A percentile compares a stretch with the other conserved stretches of the same genome.
Conservation (phyloP, 1,140 invertebrate genomes). For the Heliconius eleuchia region DNA sequence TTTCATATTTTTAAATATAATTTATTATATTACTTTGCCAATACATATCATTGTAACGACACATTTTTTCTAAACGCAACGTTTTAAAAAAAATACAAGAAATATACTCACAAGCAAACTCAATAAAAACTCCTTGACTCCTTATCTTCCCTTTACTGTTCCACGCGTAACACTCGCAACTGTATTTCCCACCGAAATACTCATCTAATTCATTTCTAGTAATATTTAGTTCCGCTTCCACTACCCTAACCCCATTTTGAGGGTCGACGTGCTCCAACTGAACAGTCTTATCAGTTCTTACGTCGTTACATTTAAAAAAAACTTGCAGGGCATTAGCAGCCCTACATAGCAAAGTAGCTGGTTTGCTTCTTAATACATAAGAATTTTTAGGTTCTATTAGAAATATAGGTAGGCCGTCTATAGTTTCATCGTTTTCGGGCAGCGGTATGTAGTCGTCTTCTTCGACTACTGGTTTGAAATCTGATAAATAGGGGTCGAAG, state of each 20-base stretch:
- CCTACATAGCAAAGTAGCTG: slow-evolving; percentile 91
- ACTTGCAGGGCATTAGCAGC: slow-evolving; percentile 92
- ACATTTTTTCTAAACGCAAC: too few species aligned
- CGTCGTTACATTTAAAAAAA: slow-evolving; percentile 93
- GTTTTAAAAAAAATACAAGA: not conserved
- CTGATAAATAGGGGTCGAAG: slow-evolving; percentile 74
- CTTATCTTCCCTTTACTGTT: slow-evolving; percentile 87
- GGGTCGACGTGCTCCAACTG: slow-evolving; percentile 91
- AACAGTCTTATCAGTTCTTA: slow-evolving; percentile 82
- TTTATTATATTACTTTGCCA: too few species aligned
- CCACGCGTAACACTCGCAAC: slow-evolving; percentile 95
- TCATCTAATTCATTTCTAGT: slow-evolving; percentile 94
- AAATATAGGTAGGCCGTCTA: slow-evolving; percentile 89
- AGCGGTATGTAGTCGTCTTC: slow-evolving; percentile 74
- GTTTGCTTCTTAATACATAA: slow-evolving; percentile 93
- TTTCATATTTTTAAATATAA: too few species aligned
- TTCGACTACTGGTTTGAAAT: slow-evolving; percentile 66
- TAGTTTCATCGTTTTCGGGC: slow-evolving; percentile 74
- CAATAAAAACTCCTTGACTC: slow-evolving; percentile 90
- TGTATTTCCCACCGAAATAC: slow-evolving; percentile 92
- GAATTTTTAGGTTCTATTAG: slow-evolving; percentile 91
- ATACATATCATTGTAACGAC: too few species aligned
- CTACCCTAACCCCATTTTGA: slow-evolving; percentile 90
- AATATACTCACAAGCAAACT: slow-evolving; percentile 92
- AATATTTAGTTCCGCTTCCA: slow-evolving; percentile 92